Percentiles rank a stretch among this genome's conserved stretches.
Evolutionary conservation across 2,888 invertebrate genomes (phyloP).

Genomic region (Ormyrus rosae): DNA sequence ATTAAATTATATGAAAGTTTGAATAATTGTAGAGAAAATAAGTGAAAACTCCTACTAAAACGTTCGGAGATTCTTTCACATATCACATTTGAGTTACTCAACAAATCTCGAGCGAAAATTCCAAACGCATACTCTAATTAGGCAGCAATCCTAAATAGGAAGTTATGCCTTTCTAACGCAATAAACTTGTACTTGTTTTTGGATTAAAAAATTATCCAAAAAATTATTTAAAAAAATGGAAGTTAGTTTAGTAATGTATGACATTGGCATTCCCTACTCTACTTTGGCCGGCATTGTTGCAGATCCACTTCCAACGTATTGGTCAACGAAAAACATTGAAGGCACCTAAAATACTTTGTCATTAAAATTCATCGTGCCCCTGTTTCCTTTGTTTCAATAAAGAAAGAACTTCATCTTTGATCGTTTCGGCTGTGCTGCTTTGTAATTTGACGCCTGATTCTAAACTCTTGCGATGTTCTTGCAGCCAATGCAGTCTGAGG

Average conservation of each 20-base stretch:
- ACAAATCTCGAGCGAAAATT: conserved; percentile 27
- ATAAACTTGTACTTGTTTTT: too few relatives aligned
- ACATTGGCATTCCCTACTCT: background rate
- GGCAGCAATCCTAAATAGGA: too few relatives aligned
- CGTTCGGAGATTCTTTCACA: background rate
- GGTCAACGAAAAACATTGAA: conserved; percentile 3
- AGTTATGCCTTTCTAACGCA: too few relatives aligned
- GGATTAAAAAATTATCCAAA: too few relatives aligned
- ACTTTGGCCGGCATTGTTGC: conserved; percentile 14
- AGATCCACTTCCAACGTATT: conserved; percentile 15
- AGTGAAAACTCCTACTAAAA: conserved; percentile 2
- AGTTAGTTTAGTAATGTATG: too few relatives aligned
- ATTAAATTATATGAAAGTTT: too few relatives aligned
- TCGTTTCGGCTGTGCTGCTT: conserved; percentile 59
- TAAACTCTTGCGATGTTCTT: conserved; percentile 72
- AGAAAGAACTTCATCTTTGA: conserved; percentile 40
- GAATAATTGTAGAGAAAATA: conserved; percentile 8
- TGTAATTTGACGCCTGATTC: conserved; percentile 60
- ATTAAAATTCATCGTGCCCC: conserved; percentile 56
- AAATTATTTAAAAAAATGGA: too few relatives aligned
- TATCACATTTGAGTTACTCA: conserved; percentile 48
- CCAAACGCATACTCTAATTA: background rate
- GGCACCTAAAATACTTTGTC: conserved; percentile 43
- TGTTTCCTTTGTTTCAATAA: conserved; percentile 15
- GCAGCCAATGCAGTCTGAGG: conserved; percentile 80